Conservation (phyloP, 2,113 vertebrate genomes). For the Neoarius graeffei region DNA sequence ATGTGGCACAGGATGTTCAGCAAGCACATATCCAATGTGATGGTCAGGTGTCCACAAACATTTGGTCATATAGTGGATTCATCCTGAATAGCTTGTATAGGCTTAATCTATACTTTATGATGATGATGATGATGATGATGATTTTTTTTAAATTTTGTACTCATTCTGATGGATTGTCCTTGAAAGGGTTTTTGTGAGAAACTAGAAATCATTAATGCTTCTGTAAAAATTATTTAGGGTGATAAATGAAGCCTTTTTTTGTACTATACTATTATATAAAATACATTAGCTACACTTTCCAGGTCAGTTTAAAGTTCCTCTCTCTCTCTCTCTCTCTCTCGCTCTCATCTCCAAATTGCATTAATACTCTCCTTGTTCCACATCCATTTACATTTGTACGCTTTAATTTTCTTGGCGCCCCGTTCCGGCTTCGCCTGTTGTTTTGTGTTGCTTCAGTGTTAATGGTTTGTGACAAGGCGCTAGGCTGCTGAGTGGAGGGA, state of each 20-base stretch:
- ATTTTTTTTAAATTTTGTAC: not conserved
- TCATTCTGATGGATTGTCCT: not conserved
- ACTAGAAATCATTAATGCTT: not conserved
- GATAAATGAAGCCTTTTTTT: not conserved
- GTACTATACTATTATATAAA: not conserved
- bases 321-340: not conserved
- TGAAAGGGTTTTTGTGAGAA: not conserved
- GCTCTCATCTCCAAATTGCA: not conserved
- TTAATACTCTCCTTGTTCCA: constrained; percentile 54
- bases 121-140: no score
- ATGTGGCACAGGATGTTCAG: not conserved
- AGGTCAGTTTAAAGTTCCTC: not conserved
- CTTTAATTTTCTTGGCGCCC: constrained; percentile 53
- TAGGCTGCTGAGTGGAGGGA: constrained; percentile 43
- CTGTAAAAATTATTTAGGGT: not conserved
- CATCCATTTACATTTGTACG: constrained; percentile 54
- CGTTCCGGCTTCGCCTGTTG: constrained; percentile 51
- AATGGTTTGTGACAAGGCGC: constrained; percentile 57
- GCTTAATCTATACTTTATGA: not conserved
- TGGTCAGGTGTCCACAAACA: no score
- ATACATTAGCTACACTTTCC: constrained; percentile 2
- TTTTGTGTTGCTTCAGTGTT: constrained; percentile 52
- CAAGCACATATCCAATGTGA: not conserved
- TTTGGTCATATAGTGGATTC: not conserved
- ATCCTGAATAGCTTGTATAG: not conserved